A percentile compares a stretch with the other conserved stretches of the same genome.
Conservation (phyloP, 1,140 invertebrate species). For the Eulimnadia texana region DNA sequence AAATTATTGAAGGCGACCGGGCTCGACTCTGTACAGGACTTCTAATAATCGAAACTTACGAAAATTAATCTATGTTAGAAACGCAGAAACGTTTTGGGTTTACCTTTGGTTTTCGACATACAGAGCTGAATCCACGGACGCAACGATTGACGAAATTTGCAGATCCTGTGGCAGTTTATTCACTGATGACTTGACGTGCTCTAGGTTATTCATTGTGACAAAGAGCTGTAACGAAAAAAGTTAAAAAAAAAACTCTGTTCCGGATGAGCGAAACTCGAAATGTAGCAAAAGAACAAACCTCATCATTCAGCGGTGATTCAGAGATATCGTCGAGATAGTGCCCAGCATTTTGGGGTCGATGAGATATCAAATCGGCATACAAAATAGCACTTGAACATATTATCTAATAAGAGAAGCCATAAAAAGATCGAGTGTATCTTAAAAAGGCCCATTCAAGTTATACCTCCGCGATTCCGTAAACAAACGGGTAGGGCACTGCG, state of each 20-base stretch:
- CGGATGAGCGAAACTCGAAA: too few relatives aligned
- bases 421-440: neutral
- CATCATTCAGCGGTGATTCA: conserved; percentile 42
- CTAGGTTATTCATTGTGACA: conserved; percentile 80
- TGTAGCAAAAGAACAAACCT: conserved; percentile 30
- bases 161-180: conserved; percentile 36
- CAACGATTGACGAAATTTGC: neutral
- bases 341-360: conserved; percentile 59
- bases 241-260: too few relatives aligned
- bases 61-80: too few relatives aligned
- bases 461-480: conserved; percentile 47
- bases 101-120: too few relatives aligned
- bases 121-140: neutral
- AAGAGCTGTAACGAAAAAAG: conserved; percentile 45
- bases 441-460: conserved; percentile 24
- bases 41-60: neutral
- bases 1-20: neutral
- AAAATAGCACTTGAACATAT: conserved; percentile 64
- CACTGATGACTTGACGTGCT: conserved; percentile 70
- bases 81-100: too few relatives aligned
- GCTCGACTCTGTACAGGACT: conserved; percentile 1
- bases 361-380: conserved; percentile 68
- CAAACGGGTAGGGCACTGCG: conserved; percentile 41
- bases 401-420: conserved; percentile 41
- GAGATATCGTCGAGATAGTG: conserved; percentile 61